Base-by-base conservation (phyloP, 2,797 vertebrate species). In the Emydoidea blandingii region DNA sequence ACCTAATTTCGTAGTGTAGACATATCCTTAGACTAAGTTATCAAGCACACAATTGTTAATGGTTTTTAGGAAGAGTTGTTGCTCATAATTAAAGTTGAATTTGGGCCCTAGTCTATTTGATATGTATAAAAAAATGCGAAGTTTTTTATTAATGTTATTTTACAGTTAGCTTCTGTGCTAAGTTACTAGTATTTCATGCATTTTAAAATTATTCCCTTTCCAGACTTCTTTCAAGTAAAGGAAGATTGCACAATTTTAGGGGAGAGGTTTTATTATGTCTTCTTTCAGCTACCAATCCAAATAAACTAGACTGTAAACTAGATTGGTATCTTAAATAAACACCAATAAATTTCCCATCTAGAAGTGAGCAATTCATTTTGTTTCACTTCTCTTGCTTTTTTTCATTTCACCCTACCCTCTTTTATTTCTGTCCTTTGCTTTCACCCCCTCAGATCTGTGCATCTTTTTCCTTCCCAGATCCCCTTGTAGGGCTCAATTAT, bases 311-410 rank as follows among this genome's bases (percentile, higher is more conserved):
- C 10, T 72, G 18, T 68, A 37, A 68, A 68, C 19, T 37, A 68
- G n/a, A 41, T 68, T n/a, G 18, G 6, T 91, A 94, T 93, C 93
- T 95, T 86, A 85, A 90, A 80, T 87, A 52, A 89, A 25, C 47
- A 84, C 27, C 85, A 74, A 74, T 47, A 81, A 82, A 92, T 56
- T 57, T 95, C 89, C 90, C 47, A 11, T 15, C 79, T 94, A 80
- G 47, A 91, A 80, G 87, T 79, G 53, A 87, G 79, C 62, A 93
- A 86, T 80, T 83, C 0, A 0, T 29, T 92, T 86, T 37, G 37
- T 37, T 34, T 56, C 8, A 50, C 41, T 27, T 88, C 3, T 56
- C 8, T 81, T 31, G 8, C 1, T 21, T 52, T 47, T 19, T 34
- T 19, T 3, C 1, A 50, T 87, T 87, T 91, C n/a, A 50, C 3